Base-by-base conservation (phyloP, 2,113 vertebrate genomes). In the Erinaceus europaeus region DNA sequence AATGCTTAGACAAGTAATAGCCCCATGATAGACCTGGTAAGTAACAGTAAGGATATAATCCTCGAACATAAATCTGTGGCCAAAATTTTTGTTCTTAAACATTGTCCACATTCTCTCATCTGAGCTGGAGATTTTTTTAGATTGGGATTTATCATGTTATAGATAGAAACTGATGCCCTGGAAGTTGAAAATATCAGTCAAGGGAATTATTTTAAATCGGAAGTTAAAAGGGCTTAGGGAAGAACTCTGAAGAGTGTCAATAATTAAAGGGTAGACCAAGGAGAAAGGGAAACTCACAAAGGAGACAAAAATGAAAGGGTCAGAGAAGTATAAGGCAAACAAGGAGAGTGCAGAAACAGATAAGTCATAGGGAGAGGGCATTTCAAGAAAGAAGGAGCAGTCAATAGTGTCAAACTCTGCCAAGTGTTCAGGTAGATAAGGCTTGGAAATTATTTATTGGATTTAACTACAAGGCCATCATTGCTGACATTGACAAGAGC, bases 401-500 rank as follows among this genome's bases (percentile, higher is more conserved):
- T 95, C 95, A 93, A 95, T 95, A 95, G 91, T 94, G 95, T 95
- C 95, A 94, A 84, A 91, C 50, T 88, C 88, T 94, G 94, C 94
- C 95, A 94, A 95, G 92, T 95, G 95, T 94, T 95, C 95, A 85
- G 85, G 92, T 87, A 95, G 95, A 95, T 95, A 95, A 95, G 94
- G 75, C 71, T 57, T 89, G 92, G 90, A 94, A 95, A 95, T 95
- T 95, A 94, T 95, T 94, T 95, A 95, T 94, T 95, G 95, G 90
- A 94, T 95, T 95, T 95, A 94, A 95, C 92, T 94, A 94, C 92
- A 92, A 95, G 95, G 92, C 94, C 95, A 93, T 95, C 95, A 94
- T 94, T 36, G 0, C 90, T 94, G 94, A 95, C 95, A 94, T 94
- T 94, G 94, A 94, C 95, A 95, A 92, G 69, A 94, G 74, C 92